These are phyloP conservation scores for Montipora cactus DNA, from an alignment of 64 coral and sea anemone species.

Conservation along the genomic window DNA sequence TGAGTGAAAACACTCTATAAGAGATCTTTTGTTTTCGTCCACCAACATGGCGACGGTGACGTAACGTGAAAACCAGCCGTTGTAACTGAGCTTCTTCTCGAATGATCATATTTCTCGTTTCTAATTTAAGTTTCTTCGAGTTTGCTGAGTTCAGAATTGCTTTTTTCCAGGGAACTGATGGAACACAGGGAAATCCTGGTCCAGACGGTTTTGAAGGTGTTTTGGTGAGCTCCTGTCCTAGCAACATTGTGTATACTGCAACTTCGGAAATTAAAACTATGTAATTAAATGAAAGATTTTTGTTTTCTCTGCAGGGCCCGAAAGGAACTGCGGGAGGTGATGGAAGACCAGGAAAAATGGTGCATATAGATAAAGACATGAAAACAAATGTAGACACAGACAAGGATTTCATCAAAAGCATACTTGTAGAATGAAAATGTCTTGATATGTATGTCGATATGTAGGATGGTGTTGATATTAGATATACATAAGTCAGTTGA, in stretches of 20 bases:
- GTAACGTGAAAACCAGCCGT: no score
- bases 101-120: background rate
- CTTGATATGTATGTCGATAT: no score
- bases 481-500: no score
- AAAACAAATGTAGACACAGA: no score
- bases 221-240: background rate
- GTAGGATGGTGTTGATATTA: no score
- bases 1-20: no score
- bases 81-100: background rate
- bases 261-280: background rate
- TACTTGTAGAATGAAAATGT: no score
- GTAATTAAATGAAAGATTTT: background rate
- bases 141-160: background rate
- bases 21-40: no score
- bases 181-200: background rate
- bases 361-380: background rate
- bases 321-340: constrained; percentile 5
- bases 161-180: background rate
- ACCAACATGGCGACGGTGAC: no score
- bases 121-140: background rate
- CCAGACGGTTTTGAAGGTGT: background rate
- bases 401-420: no score
- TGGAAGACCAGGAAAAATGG: constrained; percentile 11
- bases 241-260: background rate
- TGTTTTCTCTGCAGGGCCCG: background rate